Conservation (phyloP, 2,888 invertebrate genomes). For the Xylota sylvarum region DNA sequence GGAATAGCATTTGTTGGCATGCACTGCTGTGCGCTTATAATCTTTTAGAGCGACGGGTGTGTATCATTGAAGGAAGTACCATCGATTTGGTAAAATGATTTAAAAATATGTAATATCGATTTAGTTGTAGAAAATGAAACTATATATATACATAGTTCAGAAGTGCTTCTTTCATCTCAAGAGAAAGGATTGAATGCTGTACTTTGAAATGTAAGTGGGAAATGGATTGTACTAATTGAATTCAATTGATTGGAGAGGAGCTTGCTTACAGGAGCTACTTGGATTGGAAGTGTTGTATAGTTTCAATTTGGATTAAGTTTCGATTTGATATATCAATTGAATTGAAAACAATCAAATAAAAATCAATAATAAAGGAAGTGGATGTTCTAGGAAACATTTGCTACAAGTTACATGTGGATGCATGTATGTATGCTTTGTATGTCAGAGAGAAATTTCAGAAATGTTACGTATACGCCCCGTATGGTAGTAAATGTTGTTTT, state of each 20-base stretch:
- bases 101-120: conserved; percentile 12
- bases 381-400: no score
- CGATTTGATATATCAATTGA: neutral
- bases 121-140: neutral
- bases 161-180: neutral
- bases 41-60: conserved; percentile 1
- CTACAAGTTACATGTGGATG: no score
- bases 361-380: no score
- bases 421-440: no score
- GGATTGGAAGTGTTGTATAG: neutral
- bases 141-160: no score
- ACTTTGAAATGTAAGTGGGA: neutral
- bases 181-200: neutral
- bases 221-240: neutral
- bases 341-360: neutral
- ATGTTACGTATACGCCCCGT: no score
- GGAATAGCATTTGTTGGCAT: conserved; percentile 2
- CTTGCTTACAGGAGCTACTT: neutral
- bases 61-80: conserved; percentile 13
- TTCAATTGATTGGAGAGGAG: conserved; percentile 7
- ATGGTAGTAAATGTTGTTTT: no score
- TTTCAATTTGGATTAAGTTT: neutral
- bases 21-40: conserved; percentile 20
- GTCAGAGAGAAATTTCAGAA: no score
- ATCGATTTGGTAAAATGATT: conserved; percentile 33